Conservation (phyloP, 2,797 vertebrate species). For the Botia almorhae region DNA sequence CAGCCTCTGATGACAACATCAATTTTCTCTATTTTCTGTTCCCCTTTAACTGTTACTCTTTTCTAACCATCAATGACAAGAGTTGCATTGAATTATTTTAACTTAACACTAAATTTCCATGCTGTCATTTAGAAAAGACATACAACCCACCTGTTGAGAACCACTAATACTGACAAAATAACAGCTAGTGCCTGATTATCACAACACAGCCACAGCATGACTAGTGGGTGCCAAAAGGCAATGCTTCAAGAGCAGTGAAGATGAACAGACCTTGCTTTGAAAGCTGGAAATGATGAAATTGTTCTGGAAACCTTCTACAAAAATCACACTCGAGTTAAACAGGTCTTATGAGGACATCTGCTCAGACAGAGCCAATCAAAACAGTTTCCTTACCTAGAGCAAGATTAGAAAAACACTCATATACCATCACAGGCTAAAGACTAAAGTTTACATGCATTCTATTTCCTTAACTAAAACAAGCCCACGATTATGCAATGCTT, state of each 20-base stretch:
- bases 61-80: no score
- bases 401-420: slow-evolving; percentile 28
- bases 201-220: neutral
- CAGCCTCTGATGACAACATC: no score
- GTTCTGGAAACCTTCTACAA: slow-evolving; percentile 16
- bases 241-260: neutral
- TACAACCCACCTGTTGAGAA: no score
- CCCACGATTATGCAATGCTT: neutral
- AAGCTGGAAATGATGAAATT: slow-evolving; percentile 22
- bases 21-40: no score
- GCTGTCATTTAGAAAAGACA: no score
- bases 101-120: no score
- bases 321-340: slow-evolving; percentile 30
- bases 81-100: no score
- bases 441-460: neutral
- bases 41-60: no score
- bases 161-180: no score
- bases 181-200: neutral
- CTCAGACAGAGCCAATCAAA: slow-evolving; percentile 17
- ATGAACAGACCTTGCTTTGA: slow-evolving; percentile 1
- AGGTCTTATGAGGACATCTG: slow-evolving; percentile 22
- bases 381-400: slow-evolving; percentile 13
- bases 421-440: slow-evolving; percentile 2
- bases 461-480: slow-evolving; percentile 12
- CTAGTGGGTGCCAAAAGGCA: neutral